These are phyloP conservation scores for Oryzias woworae DNA, from an alignment of 2,113 vertebrate genomes.

Conservation along the genomic window DNA sequence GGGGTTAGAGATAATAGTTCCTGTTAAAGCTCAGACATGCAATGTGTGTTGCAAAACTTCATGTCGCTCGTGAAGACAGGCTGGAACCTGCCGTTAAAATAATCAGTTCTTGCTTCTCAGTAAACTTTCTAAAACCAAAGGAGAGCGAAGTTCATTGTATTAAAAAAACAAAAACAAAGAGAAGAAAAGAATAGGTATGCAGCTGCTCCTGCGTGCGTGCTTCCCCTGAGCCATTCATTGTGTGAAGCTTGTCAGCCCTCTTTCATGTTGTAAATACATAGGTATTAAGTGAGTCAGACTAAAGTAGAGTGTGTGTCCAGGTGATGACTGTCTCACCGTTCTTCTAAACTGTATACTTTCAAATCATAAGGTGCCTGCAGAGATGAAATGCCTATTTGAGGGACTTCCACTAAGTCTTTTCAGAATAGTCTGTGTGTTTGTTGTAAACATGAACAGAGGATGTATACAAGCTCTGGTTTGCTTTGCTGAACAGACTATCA, in stretches of 20 bases:
- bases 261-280: constrained; percentile 41
- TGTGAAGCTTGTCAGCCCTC: constrained; percentile 12
- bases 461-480: constrained; percentile 5
- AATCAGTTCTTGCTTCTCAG: constrained; percentile 14
- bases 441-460: constrained; percentile 25
- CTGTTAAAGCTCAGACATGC: constrained; percentile 28
- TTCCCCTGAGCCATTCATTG: constrained; percentile 18
- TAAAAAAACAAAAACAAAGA: not conserved
- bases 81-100: constrained; percentile 57
- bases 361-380: constrained; percentile 7
- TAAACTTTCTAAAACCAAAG: constrained; percentile 32
- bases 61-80: constrained; percentile 38
- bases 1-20: constrained; percentile 39
- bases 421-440: constrained; percentile 32
- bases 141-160: not conserved
- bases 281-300: constrained; percentile 38
- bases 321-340: constrained; percentile 24
- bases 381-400: constrained; percentile 12
- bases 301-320: constrained; percentile 31
- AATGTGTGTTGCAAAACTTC: constrained; percentile 43
- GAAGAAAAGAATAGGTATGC: not conserved
- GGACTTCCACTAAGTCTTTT: constrained; percentile 21
- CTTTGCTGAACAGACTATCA: not conserved
- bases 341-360: constrained; percentile 2
- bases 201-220: constrained; percentile 22